Base-by-base conservation (phyloP, 2,113 vertebrate species). In the Hiodon tergisus region DNA sequence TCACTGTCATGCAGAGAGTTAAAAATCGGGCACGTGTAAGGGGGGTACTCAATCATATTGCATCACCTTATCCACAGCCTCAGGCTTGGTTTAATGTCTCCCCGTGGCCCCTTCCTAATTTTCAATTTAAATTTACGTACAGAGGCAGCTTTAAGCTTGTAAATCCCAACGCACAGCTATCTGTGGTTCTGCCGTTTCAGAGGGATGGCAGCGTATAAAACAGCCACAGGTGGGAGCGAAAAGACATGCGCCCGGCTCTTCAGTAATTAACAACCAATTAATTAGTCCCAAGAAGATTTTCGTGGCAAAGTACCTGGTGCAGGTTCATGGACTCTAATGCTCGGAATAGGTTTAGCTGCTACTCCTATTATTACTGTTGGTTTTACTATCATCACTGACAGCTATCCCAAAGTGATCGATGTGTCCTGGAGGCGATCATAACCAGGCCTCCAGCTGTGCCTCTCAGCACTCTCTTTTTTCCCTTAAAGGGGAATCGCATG, bases 11-110 rank as follows among this genome's bases (percentile, higher is more conserved):
- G 47, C 4, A 17, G 57, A 63, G 51, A 71, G 68, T 16, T 60
- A 62, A 67, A 76, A 52, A 76, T 47, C 6, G 9, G 48, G 48
- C 14, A 10, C 68, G 67, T 76, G 67, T 71, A 54, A 69, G n/a
- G 51, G 59, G 57, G 68, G 31, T 60, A 31, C 68, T 76, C 51
- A 65, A 65, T 71, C 75, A 71, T 50, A 69, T 71, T 71, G 75
- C 75, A 71, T 76, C 75, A 76, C 59, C 51, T 63, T 71, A 70
- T 69, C 52, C 53, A 16, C 7, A 8, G 52, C 31, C 59, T 63
- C 10, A 47, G 8, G 3, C 16, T 62, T 17, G n/a, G 53, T 53
- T 70, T 48, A 47, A 63, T 73, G 61, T 50, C 48, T 62, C 59
- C 60, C 72, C 13, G 2, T 31, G 72, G 59, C 50, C 60, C 54